Conservation (phyloP, 2,888 invertebrate genomes). For the Drosophila buzzatii region DNA sequence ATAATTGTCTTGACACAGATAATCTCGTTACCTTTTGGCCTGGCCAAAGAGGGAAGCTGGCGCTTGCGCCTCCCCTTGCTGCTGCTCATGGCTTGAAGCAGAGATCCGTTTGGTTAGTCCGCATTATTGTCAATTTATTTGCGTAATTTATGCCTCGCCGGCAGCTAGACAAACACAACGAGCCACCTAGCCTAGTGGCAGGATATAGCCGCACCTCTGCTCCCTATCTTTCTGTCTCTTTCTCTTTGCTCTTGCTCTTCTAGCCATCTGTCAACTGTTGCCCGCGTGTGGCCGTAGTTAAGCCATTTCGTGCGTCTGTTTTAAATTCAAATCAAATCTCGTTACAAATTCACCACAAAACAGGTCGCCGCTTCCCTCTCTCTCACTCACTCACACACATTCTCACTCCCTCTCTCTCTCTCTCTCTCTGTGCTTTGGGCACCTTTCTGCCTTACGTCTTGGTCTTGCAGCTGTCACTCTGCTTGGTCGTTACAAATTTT, state of each 20-base stretch:
- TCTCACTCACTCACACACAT: background rate
- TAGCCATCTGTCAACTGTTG: slow-evolving; percentile 61
- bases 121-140: slow-evolving; percentile 79
- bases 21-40: slow-evolving; percentile 80
- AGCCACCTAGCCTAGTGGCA: background rate
- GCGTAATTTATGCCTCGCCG: slow-evolving; percentile 78
- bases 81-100: slow-evolving; percentile 14
- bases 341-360: slow-evolving; percentile 63
- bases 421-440: background rate
- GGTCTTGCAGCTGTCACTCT: slow-evolving; percentile 49
- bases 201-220: background rate
- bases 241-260: background rate
- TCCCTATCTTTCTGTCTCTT: background rate
- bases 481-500: slow-evolving; percentile 68
- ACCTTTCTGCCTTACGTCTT: slow-evolving; percentile 17
- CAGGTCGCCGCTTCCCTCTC: slow-evolving; percentile 18
- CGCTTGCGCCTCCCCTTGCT: slow-evolving; percentile 11
- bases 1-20: slow-evolving; percentile 82
- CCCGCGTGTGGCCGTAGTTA: slow-evolving; percentile 55
- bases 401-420: background rate
- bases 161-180: slow-evolving; percentile 52
- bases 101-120: slow-evolving; percentile 52
- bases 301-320: slow-evolving; percentile 70
- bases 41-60: slow-evolving; percentile 10
- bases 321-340: slow-evolving; percentile 83